Base-by-base conservation (phyloP, 2,113 vertebrate species). In the Platanista minor region DNA sequence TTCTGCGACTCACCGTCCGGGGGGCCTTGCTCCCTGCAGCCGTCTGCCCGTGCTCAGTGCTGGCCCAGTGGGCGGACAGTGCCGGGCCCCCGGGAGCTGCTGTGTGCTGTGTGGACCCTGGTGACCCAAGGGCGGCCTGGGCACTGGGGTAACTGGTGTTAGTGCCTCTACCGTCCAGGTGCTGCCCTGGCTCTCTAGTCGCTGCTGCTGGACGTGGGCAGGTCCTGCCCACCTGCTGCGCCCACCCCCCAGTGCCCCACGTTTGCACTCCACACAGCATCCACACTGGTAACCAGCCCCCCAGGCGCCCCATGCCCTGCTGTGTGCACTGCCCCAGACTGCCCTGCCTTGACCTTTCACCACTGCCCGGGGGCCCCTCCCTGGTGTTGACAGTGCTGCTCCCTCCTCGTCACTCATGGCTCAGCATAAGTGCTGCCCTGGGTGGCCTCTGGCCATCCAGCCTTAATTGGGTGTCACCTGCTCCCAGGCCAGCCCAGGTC, bases 131-230 rank as follows among this genome's bases (percentile, higher is more conserved):
- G n/a, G n/a, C n/a, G 7, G 20, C 17, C 29, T 33, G 31, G 64
- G 64, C 33, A 29, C 41, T 2, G 20, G 23, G 6, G 31, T 15
- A 0, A 14, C 72, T 33, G 67, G 69, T 12, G 13, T 11, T 2
- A 0, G 57, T 8, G 80, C n/a, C 27, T 36, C 36, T 61, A 54
- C 41, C 8, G 2, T n/a, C 39, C 15, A 15, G 39, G 57, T 9
- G 18, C 71, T 46, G 14, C 15, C 77, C 36, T 13, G 8, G 67
- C 52, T 46, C 20, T 41, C 12, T 52, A 52, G 29, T 23, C 3
- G 10, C 36, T 7, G n/a, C 43, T 49, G 43, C 74, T 8, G 0
- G 1, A 21, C 49, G 20, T 5, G 0, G 39, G 8, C 8, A 6
- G 21, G 64, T 36, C 33, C 87, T 1, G 41, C 57, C 23, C 52